These are phyloP conservation scores for Drosophila picticornis DNA, from an alignment of 2,888 invertebrate species.

Conservation along the genomic window DNA sequence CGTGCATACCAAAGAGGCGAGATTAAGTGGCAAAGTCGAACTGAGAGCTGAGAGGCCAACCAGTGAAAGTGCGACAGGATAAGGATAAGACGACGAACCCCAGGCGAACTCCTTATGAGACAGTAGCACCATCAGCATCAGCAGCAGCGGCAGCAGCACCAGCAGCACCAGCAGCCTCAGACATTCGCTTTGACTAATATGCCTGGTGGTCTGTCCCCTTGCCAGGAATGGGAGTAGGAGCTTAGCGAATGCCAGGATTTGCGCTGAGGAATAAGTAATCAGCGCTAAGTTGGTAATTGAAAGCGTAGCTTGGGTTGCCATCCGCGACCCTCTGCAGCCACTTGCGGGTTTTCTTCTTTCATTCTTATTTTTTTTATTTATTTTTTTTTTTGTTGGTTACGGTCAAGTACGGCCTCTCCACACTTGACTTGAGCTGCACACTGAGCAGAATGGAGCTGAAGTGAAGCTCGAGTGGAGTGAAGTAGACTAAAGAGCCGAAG, in stretches of 20 bases:
- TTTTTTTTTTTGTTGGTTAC: conserved; percentile 46
- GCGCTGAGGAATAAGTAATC: conserved; percentile 78
- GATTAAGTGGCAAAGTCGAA: conserved; percentile 74
- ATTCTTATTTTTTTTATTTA: not conserved
- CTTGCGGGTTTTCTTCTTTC: conserved; percentile 30
- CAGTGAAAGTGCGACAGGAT: conserved; percentile 46
- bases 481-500: conserved; percentile 18
- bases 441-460: conserved; percentile 25
- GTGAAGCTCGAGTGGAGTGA: conserved; percentile 16
- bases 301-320: conserved; percentile 59
- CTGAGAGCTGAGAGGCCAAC: conserved; percentile 23
- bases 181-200: conserved; percentile 76
- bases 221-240: conserved; percentile 2
- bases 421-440: conserved; percentile 59
- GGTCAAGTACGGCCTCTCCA: conserved; percentile 62
- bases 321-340: conserved; percentile 5
- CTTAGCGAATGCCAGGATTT: conserved; percentile 52
- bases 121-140: conserved; percentile 20
- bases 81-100: conserved; percentile 24
- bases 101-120: conserved; percentile 64
- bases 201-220: conserved; percentile 55
- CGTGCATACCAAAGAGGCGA: conserved; percentile 82
- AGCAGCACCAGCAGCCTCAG: conserved; percentile 28
- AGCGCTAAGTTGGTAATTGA: conserved; percentile 81
- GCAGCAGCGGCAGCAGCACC: conserved; percentile 3